Evolutionary conservation across 2,113 vertebrate species (phyloP).

Genomic region (Campylomormyrus numenius): DNA sequence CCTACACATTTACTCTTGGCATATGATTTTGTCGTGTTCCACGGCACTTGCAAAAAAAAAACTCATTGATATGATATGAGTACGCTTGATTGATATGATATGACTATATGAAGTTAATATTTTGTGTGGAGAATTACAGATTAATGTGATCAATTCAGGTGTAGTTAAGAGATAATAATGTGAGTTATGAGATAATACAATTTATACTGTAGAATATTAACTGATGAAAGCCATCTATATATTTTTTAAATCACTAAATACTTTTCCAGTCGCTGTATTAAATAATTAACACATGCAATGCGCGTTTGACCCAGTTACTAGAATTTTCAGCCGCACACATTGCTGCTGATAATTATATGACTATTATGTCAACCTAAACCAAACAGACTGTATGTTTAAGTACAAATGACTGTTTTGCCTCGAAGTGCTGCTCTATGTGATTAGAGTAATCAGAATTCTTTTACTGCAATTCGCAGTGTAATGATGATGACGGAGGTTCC

Average conservation of each 20-base stretch:
- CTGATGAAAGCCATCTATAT: not conserved
- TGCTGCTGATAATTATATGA: not conserved
- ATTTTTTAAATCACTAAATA: not conserved
- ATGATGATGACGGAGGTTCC: slow-evolving; percentile 32
- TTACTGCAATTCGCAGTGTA: slow-evolving; percentile 6
- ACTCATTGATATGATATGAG: not conserved
- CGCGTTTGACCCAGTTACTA: not conserved
- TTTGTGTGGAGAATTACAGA: not conserved
- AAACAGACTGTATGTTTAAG: not conserved
- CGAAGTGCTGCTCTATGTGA: not conserved
- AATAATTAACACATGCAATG: not conserved
- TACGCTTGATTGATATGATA: too few relatives aligned
- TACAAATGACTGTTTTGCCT: not conserved
- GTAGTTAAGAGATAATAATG: not conserved
- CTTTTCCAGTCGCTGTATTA: not conserved
- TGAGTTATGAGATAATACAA: not conserved
- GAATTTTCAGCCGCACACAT: not conserved
- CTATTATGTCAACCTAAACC: not conserved
- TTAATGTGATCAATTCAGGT: not conserved
- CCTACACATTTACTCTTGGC: not conserved
- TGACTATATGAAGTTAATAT: not conserved
- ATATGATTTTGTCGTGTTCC: not conserved
- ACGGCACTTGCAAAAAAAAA: not conserved
- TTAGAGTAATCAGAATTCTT: not conserved
- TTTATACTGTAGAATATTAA: not conserved